Evolutionary conservation across 2,113 vertebrate genomes (phyloP), one percentile per base, ranked within the genome.

Genomic region (Prinia subflava): DNA sequence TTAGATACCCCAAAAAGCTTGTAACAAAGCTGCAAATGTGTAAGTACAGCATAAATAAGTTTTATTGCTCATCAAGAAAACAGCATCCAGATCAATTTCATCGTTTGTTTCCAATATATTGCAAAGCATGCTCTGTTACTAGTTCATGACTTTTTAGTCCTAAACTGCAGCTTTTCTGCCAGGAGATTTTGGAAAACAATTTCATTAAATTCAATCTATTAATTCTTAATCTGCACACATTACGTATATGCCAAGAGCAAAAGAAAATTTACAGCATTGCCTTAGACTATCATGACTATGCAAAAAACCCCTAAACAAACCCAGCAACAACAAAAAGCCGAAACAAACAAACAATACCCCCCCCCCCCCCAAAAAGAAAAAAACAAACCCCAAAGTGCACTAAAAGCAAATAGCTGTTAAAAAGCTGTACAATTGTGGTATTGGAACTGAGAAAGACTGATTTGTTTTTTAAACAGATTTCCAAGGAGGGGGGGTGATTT

Each of bases 1-100:
- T 97, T 96, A 96, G 88, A 97, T 83, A 97, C 59, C 97, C 95
- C 92, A 55, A 96, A 96, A 97, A 93, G 92, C 94, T 90, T 95
- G 79, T 96, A 94, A 96, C 75, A 92, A 94, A 96, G 79, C 91
- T 97, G 94, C 90, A 95, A 96, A 95, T 95, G 93, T 93, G 95
- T 96, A 96, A 96, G 71, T 91, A 90, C 68, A 79, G 93, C 68
- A 91, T 91, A 95, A 96, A 93, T 85, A 95, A 91, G 64, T 95
- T 96, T 96, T 95, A 97, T 44, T 96, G 90, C 83, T 90, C 83
- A 95, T 71, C 65, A 91, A 90, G 88, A 95, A 90, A 95, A 89
- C 57, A 71, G 76, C 46, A 75, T 41, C 39, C 69, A 89, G 86
- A 95, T 84, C 90, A 69, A 83, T 79, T 93, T 95, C 77, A 89